Conservation (phyloP, 2,797 vertebrate species). For the Lagocephalus sceleratus region DNA sequence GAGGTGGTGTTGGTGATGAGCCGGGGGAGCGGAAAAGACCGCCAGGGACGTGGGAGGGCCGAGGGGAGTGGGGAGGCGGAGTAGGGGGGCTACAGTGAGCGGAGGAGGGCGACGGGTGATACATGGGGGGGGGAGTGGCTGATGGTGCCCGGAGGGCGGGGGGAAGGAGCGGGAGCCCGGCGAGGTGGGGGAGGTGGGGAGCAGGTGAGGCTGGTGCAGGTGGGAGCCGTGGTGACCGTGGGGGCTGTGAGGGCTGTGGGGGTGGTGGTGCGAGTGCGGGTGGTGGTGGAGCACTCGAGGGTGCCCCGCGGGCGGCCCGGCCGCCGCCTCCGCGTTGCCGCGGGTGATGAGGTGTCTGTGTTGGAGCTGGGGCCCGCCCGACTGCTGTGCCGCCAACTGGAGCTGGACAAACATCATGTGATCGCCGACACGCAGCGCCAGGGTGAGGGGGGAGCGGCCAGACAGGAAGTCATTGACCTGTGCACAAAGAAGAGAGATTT, state of each 20-base stretch:
- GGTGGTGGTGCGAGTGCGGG: slow-evolving; percentile 13
- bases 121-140: slow-evolving; percentile 72
- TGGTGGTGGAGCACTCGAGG: slow-evolving; percentile 63
- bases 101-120: slow-evolving; percentile 67
- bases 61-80: slow-evolving; percentile 73
- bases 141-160: slow-evolving; percentile 74
- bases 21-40: slow-evolving; percentile 83
- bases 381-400: slow-evolving; percentile 89
- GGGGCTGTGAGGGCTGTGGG: slow-evolving; percentile 40
- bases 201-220: slow-evolving; percentile 57
- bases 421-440: slow-evolving; percentile 91
- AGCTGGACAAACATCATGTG: slow-evolving; percentile 97
- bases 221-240: slow-evolving; percentile 59
- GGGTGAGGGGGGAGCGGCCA: slow-evolving; percentile 89
- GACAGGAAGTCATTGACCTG: slow-evolving; percentile 97
- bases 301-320: slow-evolving; percentile 66
- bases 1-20: slow-evolving; percentile 58
- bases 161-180: slow-evolving; percentile 66
- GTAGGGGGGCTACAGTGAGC: slow-evolving; percentile 78
- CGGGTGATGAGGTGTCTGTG: slow-evolving; percentile 87
- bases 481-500: slow-evolving; percentile 14
- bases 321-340: slow-evolving; percentile 68
- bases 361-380: slow-evolving; percentile 82
- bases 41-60: slow-evolving; percentile 78
- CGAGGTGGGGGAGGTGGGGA: slow-evolving; percentile 60